Evolutionary conservation across 1,140 invertebrate species (phyloP), one percentile per base, ranked within the genome.

Genomic region (Dendroctonus ponderosae): DNA sequence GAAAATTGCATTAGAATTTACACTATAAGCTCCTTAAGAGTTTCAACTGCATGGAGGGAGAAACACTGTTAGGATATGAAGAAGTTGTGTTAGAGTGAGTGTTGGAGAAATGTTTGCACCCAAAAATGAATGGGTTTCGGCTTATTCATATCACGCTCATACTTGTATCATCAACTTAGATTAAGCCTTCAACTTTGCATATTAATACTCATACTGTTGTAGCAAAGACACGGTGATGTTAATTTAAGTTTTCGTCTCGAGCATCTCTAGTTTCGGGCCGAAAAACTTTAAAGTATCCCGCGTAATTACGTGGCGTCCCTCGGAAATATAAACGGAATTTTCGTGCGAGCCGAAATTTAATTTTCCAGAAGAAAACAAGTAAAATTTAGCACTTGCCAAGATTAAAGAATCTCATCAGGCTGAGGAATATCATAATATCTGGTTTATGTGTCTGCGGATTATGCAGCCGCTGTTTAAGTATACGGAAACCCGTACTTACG

Each of bases 351-450:
- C 68, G 67, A 62, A 74, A 74, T 74, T 74, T 71, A 74, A 74
- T 74, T 74, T 74, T 70, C 66, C 53, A 70, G 67, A 72, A 74
- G 68, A 67, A 72, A 70, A 74, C 69, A 70, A 69, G 62, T 61
- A 66, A 71, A 71, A 74, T 74, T 74, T 72, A 74, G 65, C 70
- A 72, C 71, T 74, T 60, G 62, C 58, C 68, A 65, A 72, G 72
- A 74, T 74, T 74, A 74, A 74, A 72, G 72, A 74, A 74, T 72
- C 72, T 74, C 72, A 72, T 74, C 72, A 72, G 50, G 58, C 71
- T 71, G 69, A 74, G 62, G 71, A 66, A 72, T 72, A 72, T 71
- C 62, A 72, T 74, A 72, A 74, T 72, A 69, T 66, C 69, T 72
- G 69, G 66, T 74, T 70, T 72, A 71, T 70, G 71, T 65, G 67